These are phyloP conservation scores for Potorous gilbertii DNA, from an alignment of 2,797 vertebrate species.

Conservation along the genomic window DNA sequence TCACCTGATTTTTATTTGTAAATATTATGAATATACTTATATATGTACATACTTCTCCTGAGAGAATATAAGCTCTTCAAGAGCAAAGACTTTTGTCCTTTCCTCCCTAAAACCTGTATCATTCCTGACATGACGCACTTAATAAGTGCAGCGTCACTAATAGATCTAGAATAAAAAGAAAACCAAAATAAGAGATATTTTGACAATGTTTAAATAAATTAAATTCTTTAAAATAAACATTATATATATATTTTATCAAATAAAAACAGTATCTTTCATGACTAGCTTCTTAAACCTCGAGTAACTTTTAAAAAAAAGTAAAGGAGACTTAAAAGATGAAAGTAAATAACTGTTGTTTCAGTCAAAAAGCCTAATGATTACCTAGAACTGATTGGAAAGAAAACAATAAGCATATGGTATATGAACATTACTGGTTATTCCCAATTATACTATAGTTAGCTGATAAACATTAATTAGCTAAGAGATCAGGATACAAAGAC, in stretches of 20 bases:
- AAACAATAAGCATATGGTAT: not conserved
- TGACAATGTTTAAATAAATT: conserved; percentile 2
- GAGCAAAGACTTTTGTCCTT: not conserved
- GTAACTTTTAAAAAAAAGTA: not conserved
- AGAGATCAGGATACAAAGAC: not conserved
- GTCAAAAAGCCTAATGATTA: not conserved
- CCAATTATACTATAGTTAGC: not conserved
- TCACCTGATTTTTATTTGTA: not conserved
- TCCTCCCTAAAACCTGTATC: not conserved
- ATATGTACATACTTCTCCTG: not conserved
- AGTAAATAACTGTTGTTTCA: not conserved
- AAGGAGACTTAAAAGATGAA: not conserved
- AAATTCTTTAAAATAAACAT: conserved; percentile 3
- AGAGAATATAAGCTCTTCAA: not conserved
- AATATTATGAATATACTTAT: not conserved
- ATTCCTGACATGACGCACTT: not conserved
- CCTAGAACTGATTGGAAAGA: not conserved
- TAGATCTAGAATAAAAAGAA: not conserved
- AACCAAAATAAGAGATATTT: conserved; percentile 16
- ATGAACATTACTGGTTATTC: not conserved
- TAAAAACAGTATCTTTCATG: not conserved
- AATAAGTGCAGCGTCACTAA: not conserved
- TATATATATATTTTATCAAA: conserved; percentile 19
- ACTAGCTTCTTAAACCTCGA: not conserved
- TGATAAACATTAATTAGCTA: not conserved